Conservation (phyloP, 2,797 vertebrate genomes). For the Loriculus beryllinus region DNA sequence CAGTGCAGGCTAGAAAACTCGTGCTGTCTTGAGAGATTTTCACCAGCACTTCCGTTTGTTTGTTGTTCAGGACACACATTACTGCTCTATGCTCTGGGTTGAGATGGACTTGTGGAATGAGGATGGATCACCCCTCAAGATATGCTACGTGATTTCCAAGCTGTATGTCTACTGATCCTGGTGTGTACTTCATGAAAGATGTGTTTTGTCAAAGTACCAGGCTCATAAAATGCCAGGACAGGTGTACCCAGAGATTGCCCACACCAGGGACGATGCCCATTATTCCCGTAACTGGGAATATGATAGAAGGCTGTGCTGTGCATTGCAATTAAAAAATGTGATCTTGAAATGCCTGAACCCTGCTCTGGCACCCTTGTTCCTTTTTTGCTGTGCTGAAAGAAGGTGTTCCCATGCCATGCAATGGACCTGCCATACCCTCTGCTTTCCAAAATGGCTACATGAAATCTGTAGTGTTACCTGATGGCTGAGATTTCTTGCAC, state of each 20-base stretch:
- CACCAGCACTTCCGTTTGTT: background rate
- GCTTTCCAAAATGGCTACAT: background rate
- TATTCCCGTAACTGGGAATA: accelerated
- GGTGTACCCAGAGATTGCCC: background rate
- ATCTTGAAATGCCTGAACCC: background rate
- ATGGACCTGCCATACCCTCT: background rate
- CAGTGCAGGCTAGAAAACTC: background rate
- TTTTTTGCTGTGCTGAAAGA: background rate
- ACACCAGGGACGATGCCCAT: accelerated
- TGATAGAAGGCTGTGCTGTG: accelerated
- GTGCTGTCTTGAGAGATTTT: background rate
- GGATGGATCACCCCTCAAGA: background rate
- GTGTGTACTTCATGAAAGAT: background rate
- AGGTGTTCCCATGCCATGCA: background rate
- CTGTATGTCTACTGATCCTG: background rate
- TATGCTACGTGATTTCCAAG: background rate
- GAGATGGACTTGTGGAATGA: background rate
- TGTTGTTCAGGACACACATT: background rate
- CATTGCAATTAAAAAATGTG: background rate
- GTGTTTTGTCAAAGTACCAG: background rate
- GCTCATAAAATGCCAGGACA: background rate
- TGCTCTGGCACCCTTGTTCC: background rate
- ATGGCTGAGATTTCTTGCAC: background rate
- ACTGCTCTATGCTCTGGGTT: background rate
- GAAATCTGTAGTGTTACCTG: background rate